phyloP scores from a whole-genome alignment of 2,113 vertebrate genomes.

The Acrocephalus arundinaceus region DNA sequence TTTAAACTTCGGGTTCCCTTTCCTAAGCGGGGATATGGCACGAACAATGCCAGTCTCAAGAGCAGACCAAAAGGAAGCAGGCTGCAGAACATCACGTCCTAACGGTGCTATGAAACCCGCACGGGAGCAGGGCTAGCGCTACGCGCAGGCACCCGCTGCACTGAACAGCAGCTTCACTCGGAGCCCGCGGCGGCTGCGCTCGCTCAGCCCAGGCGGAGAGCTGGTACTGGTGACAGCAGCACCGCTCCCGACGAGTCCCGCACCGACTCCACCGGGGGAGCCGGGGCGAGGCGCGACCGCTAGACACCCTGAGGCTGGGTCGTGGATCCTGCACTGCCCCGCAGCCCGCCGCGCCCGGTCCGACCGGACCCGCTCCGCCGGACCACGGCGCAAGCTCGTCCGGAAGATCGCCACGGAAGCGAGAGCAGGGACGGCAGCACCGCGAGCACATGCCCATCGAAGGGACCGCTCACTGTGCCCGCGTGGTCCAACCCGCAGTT shows the following conservation, averaged over 20 bases:
- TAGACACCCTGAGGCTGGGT: not conserved
- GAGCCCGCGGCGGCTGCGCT: no score
- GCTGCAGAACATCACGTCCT: not conserved
- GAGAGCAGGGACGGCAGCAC: not conserved
- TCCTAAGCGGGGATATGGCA: not conserved
- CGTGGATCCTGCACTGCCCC: no score
- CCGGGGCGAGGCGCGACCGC: not conserved
- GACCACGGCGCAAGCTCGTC: not conserved
- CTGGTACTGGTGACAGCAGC: not conserved
- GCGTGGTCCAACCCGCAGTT: not conserved
- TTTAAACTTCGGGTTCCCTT: not conserved
- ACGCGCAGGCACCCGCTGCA: not conserved
- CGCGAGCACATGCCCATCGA: not conserved
- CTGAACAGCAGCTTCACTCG: not conserved
- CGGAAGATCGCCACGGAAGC: no score
- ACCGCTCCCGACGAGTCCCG: not conserved
- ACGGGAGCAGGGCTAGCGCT: accelerated
- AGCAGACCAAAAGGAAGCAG: not conserved
- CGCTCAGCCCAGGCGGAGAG: not conserved
- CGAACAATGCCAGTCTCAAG: not conserved
- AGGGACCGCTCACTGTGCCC: not conserved
- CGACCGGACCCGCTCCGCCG: not conserved
- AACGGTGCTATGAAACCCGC: accelerated
- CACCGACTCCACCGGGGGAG: not conserved
- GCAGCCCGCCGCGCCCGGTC: not conserved